A percentile compares a stretch with the other conserved stretches of the same genome.
These are phyloP conservation scores for Hippocampus kuda DNA, from an alignment of 2,797 vertebrate species.

Conservation along the genomic window DNA sequence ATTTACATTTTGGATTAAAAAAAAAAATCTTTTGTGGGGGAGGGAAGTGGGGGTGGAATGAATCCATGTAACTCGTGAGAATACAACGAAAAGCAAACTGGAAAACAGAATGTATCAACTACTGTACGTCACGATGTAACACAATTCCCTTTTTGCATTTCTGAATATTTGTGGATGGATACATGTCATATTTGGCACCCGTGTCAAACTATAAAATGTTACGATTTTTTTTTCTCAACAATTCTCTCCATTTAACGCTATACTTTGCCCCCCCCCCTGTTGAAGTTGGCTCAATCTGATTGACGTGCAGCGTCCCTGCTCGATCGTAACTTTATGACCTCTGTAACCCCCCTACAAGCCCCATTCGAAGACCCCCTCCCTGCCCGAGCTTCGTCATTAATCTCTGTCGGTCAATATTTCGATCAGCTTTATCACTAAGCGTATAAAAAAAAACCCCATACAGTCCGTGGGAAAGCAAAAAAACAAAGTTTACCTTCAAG, in stretches of 20 bases:
- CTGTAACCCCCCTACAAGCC: slow-evolving; percentile 20
- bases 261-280: background rate
- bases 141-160: too few species aligned
- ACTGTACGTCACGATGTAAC: too few species aligned
- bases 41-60: too few species aligned
- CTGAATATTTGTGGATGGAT: too few species aligned
- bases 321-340: slow-evolving; percentile 69
- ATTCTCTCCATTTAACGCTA: background rate
- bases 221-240: background rate
- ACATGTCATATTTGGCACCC: background rate
- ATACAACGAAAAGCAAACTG: too few species aligned
- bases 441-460: slow-evolving; percentile 65
- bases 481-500: slow-evolving; percentile 45
- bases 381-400: slow-evolving; percentile 65
- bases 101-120: too few species aligned
- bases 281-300: slow-evolving; percentile 10
- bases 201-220: too few species aligned
- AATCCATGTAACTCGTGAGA: too few species aligned
- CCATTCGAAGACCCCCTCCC: slow-evolving; percentile 4
- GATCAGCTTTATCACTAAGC: slow-evolving; percentile 72
- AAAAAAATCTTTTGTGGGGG: too few species aligned
- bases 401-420: slow-evolving; percentile 77
- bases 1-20: too few species aligned
- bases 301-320: slow-evolving; percentile 16
- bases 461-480: slow-evolving; percentile 63